Evolutionary conservation across 2,113 vertebrate genomes (phyloP).

Genomic region (Cavia aperea): DNA sequence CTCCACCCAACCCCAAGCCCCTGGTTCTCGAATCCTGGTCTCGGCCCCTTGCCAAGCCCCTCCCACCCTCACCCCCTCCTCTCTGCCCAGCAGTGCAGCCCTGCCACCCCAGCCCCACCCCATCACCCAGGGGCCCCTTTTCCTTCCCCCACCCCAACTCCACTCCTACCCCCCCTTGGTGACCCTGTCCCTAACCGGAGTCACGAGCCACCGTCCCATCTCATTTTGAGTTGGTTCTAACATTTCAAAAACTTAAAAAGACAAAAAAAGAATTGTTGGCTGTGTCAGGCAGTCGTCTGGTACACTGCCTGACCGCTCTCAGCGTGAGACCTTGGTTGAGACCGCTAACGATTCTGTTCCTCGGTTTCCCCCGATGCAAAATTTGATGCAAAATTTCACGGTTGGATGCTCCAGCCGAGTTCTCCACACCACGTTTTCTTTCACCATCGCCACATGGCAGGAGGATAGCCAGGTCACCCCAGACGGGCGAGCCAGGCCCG

Average conservation of each 20-base stretch:
- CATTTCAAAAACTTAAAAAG: slow-evolving; percentile 40
- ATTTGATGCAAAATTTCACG: background rate
- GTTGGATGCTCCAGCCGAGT: background rate
- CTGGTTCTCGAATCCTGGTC: background rate
- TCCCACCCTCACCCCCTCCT: too few relatives aligned
- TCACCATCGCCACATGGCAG: background rate
- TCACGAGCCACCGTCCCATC: slow-evolving; percentile 8
- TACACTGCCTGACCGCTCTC: slow-evolving; percentile 42
- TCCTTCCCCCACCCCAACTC: too few relatives aligned
- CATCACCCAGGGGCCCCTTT: too few relatives aligned
- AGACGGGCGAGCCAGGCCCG: background rate
- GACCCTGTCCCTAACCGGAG: rapidly evolving
- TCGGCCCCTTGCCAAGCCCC: too few relatives aligned
- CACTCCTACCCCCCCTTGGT: background rate
- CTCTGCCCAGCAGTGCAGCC: too few relatives aligned
- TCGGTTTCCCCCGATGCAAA: background rate
- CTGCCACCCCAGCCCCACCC: too few relatives aligned
- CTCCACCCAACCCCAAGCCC: background rate
- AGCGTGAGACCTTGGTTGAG: slow-evolving; percentile 25
- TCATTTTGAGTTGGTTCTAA: slow-evolving; percentile 28
- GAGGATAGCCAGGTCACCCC: background rate
- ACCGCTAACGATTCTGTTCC: slow-evolving; percentile 29
- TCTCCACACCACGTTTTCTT: background rate
- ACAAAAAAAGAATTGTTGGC: slow-evolving; percentile 53
- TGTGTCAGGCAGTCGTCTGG: background rate